Evolutionary conservation across 2,888 invertebrate species (phyloP).

Genomic region (Heteromurus nitidus): DNA sequence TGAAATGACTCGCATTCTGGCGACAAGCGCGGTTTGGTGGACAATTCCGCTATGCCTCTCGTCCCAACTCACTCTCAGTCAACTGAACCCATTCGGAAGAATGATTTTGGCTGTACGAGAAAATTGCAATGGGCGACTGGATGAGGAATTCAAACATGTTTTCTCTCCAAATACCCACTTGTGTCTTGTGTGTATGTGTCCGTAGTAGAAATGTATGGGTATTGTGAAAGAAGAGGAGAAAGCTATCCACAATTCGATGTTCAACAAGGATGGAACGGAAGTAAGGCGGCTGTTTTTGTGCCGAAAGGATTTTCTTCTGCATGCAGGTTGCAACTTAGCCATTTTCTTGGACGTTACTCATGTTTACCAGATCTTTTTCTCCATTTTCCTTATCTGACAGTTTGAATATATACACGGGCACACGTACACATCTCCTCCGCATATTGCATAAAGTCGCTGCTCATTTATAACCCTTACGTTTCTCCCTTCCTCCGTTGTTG

Average conservation of each 20-base stretch:
- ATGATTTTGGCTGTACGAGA: conserved; percentile 28
- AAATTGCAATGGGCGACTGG: conserved; percentile 19
- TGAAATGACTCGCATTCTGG: conserved; percentile 20
- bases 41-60: conserved; percentile 32
- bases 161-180: neutral
- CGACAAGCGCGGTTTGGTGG: conserved; percentile 44
- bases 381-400: too few species aligned
- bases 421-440: too few species aligned
- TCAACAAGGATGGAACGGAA: conserved; percentile 1
- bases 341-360: conserved; percentile 32
- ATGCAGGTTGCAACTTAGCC: conserved; percentile 40
- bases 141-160: conserved; percentile 34
- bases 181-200: too few species aligned
- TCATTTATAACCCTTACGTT: too few species aligned
- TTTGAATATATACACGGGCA: too few species aligned
- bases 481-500: neutral
- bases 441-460: too few species aligned
- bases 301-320: conserved; percentile 30
- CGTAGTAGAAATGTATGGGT: too few species aligned
- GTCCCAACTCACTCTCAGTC: conserved; percentile 11
- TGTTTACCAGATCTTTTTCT: neutral
- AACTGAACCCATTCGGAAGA: conserved; percentile 42
- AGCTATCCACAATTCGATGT: conserved; percentile 14
- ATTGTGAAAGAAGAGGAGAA: neutral
- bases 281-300: conserved; percentile 9